Conservation (phyloP, 2,888 invertebrate species). For the Apotomis capreana region DNA sequence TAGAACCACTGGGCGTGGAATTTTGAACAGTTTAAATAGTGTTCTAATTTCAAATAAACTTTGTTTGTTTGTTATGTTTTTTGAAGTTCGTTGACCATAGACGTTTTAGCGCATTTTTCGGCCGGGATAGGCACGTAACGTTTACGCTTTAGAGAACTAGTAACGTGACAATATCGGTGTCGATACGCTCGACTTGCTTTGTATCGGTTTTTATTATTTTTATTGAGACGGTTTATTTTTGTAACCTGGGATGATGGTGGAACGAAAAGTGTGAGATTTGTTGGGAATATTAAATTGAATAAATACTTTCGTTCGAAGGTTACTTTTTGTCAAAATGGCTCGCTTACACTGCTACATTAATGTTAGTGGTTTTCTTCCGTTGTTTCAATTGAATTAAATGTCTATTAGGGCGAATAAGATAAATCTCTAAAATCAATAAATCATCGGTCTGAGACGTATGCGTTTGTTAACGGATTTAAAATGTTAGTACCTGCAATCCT, state of each 20-base stretch:
- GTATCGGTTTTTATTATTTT: constrained; percentile 56
- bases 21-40: constrained; percentile 7
- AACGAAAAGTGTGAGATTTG: constrained; percentile 41
- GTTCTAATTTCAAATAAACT: constrained; percentile 14
- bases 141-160: constrained; percentile 63
- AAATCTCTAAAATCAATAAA: no score
- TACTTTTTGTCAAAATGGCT: constrained; percentile 19
- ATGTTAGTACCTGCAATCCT: no score
- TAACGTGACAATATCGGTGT: constrained; percentile 70
- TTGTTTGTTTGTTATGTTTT: no score
- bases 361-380: neutral
- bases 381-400: neutral
- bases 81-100: constrained; percentile 59
- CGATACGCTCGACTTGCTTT: constrained; percentile 54
- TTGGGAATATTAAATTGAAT: constrained; percentile 39
- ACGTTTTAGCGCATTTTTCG: constrained; percentile 54
- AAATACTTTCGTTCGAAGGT: constrained; percentile 29
- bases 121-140: constrained; percentile 61
- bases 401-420: neutral
- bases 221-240: constrained; percentile 44
- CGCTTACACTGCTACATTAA: constrained; percentile 25
- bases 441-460: no score
- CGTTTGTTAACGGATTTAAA: no score
- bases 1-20: constrained; percentile 27
- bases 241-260: constrained; percentile 43